Evolutionary conservation across 37 sponge, comb jelly and placozoan genomes (phyloP).

Genomic region (Petrosia ficiformis): DNA sequence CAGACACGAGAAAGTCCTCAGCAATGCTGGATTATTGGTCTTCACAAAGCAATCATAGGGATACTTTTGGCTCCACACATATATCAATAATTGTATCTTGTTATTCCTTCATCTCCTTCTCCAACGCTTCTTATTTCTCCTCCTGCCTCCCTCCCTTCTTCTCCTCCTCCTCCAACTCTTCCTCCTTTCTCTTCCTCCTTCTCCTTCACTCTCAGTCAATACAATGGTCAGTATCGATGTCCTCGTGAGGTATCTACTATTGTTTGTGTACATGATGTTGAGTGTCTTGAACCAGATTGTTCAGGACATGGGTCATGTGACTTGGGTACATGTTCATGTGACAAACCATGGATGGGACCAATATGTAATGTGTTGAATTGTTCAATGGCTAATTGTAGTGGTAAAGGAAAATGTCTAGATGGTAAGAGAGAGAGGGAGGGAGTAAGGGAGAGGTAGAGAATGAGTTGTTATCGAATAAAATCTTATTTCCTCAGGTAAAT

Average conservation of each 20-base stretch:
- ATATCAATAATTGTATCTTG: no score
- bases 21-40: no score
- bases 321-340: constrained; percentile 60
- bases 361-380: constrained; percentile 68
- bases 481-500: constrained; percentile 36
- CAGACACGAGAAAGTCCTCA: no score
- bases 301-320: no score
- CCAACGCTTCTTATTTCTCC: constrained; percentile 2
- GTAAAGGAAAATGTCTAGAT: constrained; percentile 60
- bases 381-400: constrained; percentile 41
- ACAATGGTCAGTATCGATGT: constrained; percentile 80
- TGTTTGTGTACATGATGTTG: constrained; percentile 77
- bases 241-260: constrained; percentile 73
- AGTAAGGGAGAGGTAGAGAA: no score
- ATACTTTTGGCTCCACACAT: no score
- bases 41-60: no score
- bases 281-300: constrained; percentile 76
- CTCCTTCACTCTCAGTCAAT: neutral
- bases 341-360: constrained; percentile 63
- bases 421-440: no score
- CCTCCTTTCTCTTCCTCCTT: constrained; percentile 1
- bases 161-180: no score
- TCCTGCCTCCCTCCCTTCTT: neutral
- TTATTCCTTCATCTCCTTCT: neutral
- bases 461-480: no score